Evolutionary conservation across 2,888 invertebrate species (phyloP), one percentile per base, ranked within the genome.

Genomic region (Drosophila diplacantha): DNA sequence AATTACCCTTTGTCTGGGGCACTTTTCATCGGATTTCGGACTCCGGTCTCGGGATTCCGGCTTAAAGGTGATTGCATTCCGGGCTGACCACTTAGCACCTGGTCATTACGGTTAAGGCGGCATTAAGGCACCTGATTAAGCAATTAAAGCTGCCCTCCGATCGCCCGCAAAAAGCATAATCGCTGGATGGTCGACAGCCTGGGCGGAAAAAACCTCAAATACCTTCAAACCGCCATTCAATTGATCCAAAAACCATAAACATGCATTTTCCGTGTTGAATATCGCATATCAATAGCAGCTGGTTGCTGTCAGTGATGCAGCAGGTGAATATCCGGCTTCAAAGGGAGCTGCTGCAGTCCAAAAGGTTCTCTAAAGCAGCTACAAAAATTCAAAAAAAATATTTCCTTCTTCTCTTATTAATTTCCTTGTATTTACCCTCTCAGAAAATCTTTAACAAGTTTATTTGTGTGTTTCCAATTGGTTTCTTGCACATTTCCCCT

Each of bases 41-140:
- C 20, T 38, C 52, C n/a, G 43, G 34, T n/a, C n/a, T 22, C 29
- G 26, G 39, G n/a, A 32, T 26, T 24, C 14, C 55, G 32, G 55
- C 20, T 41, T 39, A 34, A 54, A 29, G 39, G 26, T 20, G 24
- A 38, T 39, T 56, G 53, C 38, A 22, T 20, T 16, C 20, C 29
- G 11, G 7, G 16, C 32, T 26, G 32, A 26, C 47, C 50, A 65
- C 66, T 56, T 65, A 58, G 47, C 59, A 55, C 41, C 64, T 38
- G 38, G 5, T 35, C 51, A 52, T 57, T 58, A 67, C 16, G 47
- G 31, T 49, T 53, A 24, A 31, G 53, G 41, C 37, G 46, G 32
- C 38, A 64, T 64, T 46, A 50, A 44, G 44, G 49, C 60, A 46
- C 54, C 54, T 50, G 41, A 67, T 67, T 51, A 51, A 37, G 54